Percentiles rank a stretch among this genome's conserved stretches.
phyloP scores from a whole-genome alignment of 2,888 invertebrate species.

The Cantharis rustica region DNA sequence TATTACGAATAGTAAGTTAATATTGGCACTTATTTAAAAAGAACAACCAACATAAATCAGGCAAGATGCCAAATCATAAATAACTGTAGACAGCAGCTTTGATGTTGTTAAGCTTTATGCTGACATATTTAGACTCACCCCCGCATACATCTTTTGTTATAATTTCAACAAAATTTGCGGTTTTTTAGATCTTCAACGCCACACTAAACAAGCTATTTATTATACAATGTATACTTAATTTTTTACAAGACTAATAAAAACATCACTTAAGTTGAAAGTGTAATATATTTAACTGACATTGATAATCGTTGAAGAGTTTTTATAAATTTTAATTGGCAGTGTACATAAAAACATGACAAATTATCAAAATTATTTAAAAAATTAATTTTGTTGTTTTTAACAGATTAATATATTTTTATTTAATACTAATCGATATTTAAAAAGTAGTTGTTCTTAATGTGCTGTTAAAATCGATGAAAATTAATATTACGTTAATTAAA shows the following conservation, averaged over 20 bases:
- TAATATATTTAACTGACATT: background rate
- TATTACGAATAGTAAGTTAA: slow-evolving; percentile 28
- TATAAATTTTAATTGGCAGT: background rate
- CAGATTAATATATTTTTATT: background rate
- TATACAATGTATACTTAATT: background rate
- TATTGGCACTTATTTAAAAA: slow-evolving; percentile 21
- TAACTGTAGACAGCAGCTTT: slow-evolving; percentile 34
- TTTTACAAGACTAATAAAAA: background rate
- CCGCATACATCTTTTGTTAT: slow-evolving; percentile 26
- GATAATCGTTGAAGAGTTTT: background rate
- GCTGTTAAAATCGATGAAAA: no score
- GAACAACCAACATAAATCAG: slow-evolving; percentile 31
- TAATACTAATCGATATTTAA: no score
- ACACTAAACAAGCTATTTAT: slow-evolving; percentile 4
- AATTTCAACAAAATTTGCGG: slow-evolving; percentile 8
- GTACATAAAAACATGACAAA: background rate
- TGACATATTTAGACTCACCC: slow-evolving; percentile 35
- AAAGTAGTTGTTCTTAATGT: no score
- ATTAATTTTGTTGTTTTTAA: background rate
- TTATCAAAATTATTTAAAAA: background rate
- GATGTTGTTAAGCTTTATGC: slow-evolving; percentile 33
- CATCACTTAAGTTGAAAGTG: background rate
- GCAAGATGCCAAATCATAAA: slow-evolving; percentile 35
- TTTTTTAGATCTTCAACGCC: slow-evolving; percentile 13
- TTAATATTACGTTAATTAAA: no score